These are phyloP conservation scores for Patella vulgata DNA, from an alignment of 1,140 invertebrate genomes.

Conservation along the genomic window DNA sequence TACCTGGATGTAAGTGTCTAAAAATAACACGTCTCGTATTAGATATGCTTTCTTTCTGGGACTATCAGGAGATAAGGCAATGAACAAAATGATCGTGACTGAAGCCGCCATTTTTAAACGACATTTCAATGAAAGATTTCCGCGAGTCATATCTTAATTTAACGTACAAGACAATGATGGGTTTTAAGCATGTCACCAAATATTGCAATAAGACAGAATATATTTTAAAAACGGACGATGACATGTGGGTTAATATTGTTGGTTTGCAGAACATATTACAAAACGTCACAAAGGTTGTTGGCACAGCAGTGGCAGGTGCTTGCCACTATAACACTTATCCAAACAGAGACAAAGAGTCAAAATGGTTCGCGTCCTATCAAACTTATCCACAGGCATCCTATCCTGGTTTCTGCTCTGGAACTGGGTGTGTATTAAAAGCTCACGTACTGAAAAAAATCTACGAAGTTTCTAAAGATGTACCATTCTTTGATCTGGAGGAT, in stretches of 20 bases:
- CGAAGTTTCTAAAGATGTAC: conserved; percentile 44
- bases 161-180: too few species aligned
- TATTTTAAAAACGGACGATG: conserved; percentile 71
- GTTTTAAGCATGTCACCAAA: conserved; percentile 87
- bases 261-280: conserved; percentile 18
- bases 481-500: conserved; percentile 66
- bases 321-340: conserved; percentile 27
- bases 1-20: conserved; percentile 28
- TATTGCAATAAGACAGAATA: too few species aligned
- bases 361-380: conserved; percentile 62
- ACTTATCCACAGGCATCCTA: conserved; percentile 60
- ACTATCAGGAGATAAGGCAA: background rate
- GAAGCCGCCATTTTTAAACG: conserved; percentile 74
- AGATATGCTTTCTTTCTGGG: conserved; percentile 34
- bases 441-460: conserved; percentile 57
- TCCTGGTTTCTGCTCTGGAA: conserved; percentile 66
- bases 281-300: conserved; percentile 3
- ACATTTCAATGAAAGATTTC: conserved; percentile 84
- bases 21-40: conserved; percentile 32
- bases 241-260: conserved; percentile 67
- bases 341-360: conserved; percentile 55
- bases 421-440: conserved; percentile 62
- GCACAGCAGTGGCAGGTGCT: conserved; percentile 25
- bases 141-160: conserved; percentile 82
- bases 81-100: conserved; percentile 27